Evolutionary conservation across 1,140 invertebrate species (phyloP).

Genomic region (Panagrolaimus sp.): DNA sequence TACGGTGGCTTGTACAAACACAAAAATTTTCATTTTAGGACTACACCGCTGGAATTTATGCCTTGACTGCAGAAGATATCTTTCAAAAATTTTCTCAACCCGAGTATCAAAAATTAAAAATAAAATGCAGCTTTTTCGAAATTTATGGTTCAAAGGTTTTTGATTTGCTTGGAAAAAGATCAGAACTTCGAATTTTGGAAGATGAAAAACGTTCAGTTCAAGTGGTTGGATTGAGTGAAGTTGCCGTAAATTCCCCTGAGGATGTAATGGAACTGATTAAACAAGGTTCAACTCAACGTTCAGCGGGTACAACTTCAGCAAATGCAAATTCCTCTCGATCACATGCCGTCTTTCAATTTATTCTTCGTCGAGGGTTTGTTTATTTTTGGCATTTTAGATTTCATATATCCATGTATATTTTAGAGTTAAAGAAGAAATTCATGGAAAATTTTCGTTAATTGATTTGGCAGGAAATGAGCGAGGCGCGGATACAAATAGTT

Average conservation of each 20-base stretch:
- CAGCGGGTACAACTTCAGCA: constrained; percentile 84
- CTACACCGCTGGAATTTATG: constrained; percentile 63
- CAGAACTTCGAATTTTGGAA: constrained; percentile 85
- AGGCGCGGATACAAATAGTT: constrained; percentile 89
- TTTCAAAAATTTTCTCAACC: constrained; percentile 70
- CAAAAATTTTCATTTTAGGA: constrained; percentile 32
- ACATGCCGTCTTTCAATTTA: constrained; percentile 85
- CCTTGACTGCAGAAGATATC: constrained; percentile 77
- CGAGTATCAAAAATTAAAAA: constrained; percentile 74
- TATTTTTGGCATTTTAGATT: background rate
- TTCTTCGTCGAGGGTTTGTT: constrained; percentile 60
- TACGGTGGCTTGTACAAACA: too few species aligned
- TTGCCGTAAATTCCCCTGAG: constrained; percentile 75
- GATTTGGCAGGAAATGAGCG: constrained; percentile 97
- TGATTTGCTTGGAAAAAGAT: constrained; percentile 88
- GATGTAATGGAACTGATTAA: constrained; percentile 64
- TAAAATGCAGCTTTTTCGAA: constrained; percentile 86
- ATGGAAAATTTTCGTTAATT: constrained; percentile 97
- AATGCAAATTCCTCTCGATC: constrained; percentile 88
- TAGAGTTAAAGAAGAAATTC: constrained; percentile 64
- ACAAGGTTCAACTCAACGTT: constrained; percentile 61
- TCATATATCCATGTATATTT: too few species aligned
- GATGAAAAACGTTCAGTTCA: constrained; percentile 77
- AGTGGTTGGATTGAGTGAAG: constrained; percentile 82
- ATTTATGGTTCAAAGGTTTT: constrained; percentile 89